A percentile compares a stretch with the other conserved stretches of the same genome.
Evolutionary conservation across 2,113 vertebrate genomes (phyloP).

Genomic region (Phoenicopterus ruber): DNA sequence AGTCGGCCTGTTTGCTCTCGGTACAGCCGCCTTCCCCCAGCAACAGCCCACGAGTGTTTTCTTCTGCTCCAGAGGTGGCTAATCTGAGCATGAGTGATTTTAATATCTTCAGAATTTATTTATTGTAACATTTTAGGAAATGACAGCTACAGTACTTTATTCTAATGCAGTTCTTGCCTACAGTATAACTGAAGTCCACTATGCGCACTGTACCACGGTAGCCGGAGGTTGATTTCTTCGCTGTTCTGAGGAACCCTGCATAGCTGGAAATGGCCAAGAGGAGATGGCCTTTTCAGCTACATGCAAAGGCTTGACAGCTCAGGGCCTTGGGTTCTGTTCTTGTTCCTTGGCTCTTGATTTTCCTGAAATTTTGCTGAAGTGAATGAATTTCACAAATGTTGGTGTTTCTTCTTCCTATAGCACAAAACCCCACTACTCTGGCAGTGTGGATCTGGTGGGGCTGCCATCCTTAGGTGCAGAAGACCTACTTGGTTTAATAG

Average conservation of each 20-base stretch:
- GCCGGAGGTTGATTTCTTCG: background rate
- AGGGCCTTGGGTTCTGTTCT: background rate
- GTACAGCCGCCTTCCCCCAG: background rate
- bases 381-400: background rate
- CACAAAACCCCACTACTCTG: too few species aligned
- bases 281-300: background rate
- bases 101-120: background rate
- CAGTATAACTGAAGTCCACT: background rate
- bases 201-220: background rate
- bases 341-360: background rate
- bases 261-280: background rate
- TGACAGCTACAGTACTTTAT: background rate
- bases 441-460: background rate
- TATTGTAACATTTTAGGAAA: background rate
- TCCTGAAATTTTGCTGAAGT: background rate
- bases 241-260: background rate
- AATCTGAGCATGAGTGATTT: too few species aligned
- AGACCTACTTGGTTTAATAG: background rate
- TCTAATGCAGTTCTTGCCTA: background rate
- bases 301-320: accelerated
- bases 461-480: background rate
- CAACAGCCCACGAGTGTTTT: background rate
- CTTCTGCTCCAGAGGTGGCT: background rate
- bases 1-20: background rate
- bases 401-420: background rate